A percentile compares a stretch with the other conserved stretches of the same genome.
These are phyloP conservation scores for Sylvia borin DNA, from an alignment of 2,797 vertebrate genomes.

Conservation along the genomic window DNA sequence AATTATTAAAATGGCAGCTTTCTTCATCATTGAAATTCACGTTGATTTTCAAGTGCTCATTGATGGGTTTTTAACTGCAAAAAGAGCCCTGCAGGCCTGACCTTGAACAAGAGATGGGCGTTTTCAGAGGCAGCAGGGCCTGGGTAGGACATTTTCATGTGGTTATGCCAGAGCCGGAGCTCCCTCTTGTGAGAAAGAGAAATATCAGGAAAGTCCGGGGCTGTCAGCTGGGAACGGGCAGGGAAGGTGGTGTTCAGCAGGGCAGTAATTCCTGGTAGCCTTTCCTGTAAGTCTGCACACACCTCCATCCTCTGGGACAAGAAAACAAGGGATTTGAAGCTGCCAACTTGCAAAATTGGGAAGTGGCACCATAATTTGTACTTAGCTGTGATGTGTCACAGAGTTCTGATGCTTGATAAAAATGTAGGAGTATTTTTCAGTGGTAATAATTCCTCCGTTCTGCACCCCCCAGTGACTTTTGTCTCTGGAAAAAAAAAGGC, in stretches of 20 bases:
- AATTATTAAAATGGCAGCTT: neutral
- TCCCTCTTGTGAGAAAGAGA: conserved; percentile 62
- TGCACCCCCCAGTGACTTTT: neutral
- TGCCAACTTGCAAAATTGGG: neutral
- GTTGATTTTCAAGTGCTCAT: neutral
- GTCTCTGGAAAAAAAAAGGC: neutral
- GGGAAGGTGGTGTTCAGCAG: neutral
- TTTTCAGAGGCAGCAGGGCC: neutral
- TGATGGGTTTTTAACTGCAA: neutral
- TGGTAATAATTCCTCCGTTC: neutral
- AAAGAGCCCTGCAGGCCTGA: neutral
- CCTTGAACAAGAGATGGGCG: neutral
- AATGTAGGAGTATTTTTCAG: neutral
- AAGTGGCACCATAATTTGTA: neutral
- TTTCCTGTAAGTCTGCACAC: neutral
- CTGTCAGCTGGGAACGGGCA: neutral
- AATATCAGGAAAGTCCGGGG: neutral
- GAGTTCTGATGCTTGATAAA: neutral
- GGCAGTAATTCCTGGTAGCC: neutral
- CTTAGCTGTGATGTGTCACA: neutral
- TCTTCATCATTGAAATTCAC: neutral
- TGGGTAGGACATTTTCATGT: neutral
- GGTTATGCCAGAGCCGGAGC: neutral
- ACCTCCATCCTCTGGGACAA: neutral
- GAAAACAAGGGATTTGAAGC: neutral